phyloP scores from a whole-genome alignment of 2,113 vertebrate species.

The Cottus gobio region DNA sequence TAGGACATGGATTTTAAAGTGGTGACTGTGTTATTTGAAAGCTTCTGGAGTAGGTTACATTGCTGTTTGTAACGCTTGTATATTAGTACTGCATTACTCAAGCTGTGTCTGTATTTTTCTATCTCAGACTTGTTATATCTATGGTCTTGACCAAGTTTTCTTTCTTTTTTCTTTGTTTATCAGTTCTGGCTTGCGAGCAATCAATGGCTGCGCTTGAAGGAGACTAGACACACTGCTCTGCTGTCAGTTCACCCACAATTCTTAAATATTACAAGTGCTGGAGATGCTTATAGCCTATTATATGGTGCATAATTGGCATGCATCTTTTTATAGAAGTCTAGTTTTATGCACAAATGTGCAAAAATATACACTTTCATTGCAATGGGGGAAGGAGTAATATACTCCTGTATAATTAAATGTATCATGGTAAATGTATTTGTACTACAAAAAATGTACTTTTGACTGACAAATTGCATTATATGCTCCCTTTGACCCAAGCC shows the following conservation, averaged over 20 bases:
- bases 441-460: not conserved
- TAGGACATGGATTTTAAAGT: not conserved
- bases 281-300: not conserved
- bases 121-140: conserved; percentile 13
- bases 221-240: not conserved
- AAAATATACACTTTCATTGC: not conserved
- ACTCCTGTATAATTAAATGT: not conserved
- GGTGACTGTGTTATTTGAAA: not conserved
- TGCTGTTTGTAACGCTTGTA: not conserved
- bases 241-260: not conserved
- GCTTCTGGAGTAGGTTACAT: not conserved
- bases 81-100: not conserved
- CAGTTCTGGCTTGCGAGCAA: not conserved
- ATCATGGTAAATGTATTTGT: not conserved
- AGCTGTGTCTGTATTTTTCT: not conserved
- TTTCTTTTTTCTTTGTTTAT: not conserved
- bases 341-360: not conserved
- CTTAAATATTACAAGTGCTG: not conserved
- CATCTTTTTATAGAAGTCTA: not conserved
- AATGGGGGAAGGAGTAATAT: not conserved
- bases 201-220: not conserved
- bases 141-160: conserved; percentile 1
- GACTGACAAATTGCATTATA: not conserved
- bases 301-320: not conserved
- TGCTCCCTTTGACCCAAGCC: not conserved